These are phyloP conservation scores for Tiliqua scincoides DNA, from an alignment of 2,113 vertebrate species.

Conservation along the genomic window DNA sequence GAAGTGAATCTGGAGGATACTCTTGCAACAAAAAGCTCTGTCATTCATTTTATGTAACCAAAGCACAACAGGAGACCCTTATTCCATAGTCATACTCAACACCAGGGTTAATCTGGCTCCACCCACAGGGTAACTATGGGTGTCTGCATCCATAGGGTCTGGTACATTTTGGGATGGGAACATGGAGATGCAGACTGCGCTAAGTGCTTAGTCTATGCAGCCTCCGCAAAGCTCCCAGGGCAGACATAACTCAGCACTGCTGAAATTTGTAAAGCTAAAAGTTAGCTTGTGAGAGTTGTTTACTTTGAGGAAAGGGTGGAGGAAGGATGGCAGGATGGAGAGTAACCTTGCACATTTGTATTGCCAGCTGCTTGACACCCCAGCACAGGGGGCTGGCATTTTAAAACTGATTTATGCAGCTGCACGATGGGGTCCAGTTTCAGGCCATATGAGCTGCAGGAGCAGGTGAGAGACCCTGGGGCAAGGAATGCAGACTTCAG, in stretches of 20 bases:
- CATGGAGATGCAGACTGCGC: conserved; percentile 24
- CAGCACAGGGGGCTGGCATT: neutral
- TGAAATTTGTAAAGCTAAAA: conserved; percentile 29
- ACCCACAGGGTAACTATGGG: too few relatives aligned
- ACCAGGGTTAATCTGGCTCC: neutral
- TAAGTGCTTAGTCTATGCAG: accelerated
- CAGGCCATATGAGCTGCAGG: conserved; percentile 62
- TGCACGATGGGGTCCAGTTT: conserved; percentile 62
- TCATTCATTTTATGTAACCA: neutral
- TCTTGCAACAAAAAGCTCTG: neutral
- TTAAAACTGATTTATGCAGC: conserved; percentile 62
- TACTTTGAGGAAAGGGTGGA: conserved; percentile 48
- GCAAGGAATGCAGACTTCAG: neutral
- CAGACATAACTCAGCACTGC: conserved; percentile 27
- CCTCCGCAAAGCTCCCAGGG: neutral
- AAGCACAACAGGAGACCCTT: neutral
- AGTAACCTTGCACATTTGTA: conserved; percentile 24
- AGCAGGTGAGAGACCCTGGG: conserved; percentile 70
- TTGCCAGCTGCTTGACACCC: conserved; percentile 54
- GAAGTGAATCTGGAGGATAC: neutral
- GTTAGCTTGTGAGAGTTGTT: conserved; percentile 54
- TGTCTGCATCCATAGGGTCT: conserved; percentile 25
- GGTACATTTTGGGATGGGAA: conserved; percentile 40
- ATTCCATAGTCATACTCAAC: neutral
- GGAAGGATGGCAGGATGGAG: conserved; percentile 13